Base-by-base conservation (phyloP, 2,888 invertebrate species). In the Digitonthophagus gazella region DNA sequence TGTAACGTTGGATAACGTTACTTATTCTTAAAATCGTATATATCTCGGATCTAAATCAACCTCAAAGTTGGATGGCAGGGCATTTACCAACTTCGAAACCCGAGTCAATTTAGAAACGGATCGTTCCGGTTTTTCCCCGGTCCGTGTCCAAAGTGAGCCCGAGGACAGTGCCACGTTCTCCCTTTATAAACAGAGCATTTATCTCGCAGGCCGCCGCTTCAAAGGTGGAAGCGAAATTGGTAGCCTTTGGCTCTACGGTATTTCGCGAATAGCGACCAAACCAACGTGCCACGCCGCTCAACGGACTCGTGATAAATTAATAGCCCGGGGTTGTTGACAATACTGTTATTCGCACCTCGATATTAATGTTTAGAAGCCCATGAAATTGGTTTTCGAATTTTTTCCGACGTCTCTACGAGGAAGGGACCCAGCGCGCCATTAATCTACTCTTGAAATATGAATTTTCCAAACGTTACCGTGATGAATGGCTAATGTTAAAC, bases 341-440 rank as follows among this genome's bases (percentile, higher is more conserved):
- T 61, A 67, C 58, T 67, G 67, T 67, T 67, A 67, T 67, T 67
- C 58, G 58, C 67, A 56, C 67, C 56, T 56, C 58, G 58, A 67
- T 58, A 67, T 67, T 58, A 67, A 67, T 67, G 67, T 58, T 67
- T 67, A 67, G 20, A 58, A 67, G 58, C 58, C 67, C 67, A 67
- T 67, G 67, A 67, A 67, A 67, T 67, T 67, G 67, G 58, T 61
- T 67, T 67, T 67, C 44, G 22, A n/a, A 67, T 44, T 67, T 67
- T 67, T 67, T 58, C 61, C 65, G n/a, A 15, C n/a, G n/a, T n/a
- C n/a, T n/a, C n/a, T n/a, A n/a, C n/a, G 20, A 18, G n/a, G 18
- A 61, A 20, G 14, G 18, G 18, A 16, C 6, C 57, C 28, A 8
- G 11, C 6, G 28, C 28, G 28, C 28, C 28, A 44, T 44, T 44